Conservation (phyloP, 2,888 invertebrate genomes). For the Carabus problematicus region DNA sequence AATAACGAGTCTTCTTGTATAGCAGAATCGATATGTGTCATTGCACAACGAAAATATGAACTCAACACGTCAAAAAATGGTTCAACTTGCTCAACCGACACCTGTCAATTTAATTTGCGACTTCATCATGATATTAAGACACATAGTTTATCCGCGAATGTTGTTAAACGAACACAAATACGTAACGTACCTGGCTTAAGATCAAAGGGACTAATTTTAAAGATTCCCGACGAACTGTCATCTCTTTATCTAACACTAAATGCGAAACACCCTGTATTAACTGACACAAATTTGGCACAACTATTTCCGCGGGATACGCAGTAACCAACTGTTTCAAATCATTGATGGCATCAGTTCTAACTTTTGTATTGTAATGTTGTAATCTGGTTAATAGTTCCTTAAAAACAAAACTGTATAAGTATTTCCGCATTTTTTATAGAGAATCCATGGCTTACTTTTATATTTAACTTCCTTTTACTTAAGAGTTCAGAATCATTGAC, state of each 20-base stretch:
- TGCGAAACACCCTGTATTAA: constrained; percentile 74
- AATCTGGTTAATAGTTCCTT: constrained; percentile 74
- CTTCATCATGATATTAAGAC: no score
- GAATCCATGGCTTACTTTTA: constrained; percentile 62
- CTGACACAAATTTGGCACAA: constrained; percentile 69
- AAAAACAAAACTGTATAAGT: constrained; percentile 40
- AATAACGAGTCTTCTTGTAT: constrained; percentile 85
- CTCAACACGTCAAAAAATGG: constrained; percentile 82
- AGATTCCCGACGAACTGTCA: constrained; percentile 65
- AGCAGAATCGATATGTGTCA: constrained; percentile 84
- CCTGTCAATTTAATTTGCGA: constrained; percentile 50
- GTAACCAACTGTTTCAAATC: constrained; percentile 68
- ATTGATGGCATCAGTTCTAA: constrained; percentile 70
- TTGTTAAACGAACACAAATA: no score
- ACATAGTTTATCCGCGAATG: no score
- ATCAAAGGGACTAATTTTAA: constrained; percentile 64
- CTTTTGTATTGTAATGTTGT: constrained; percentile 76
- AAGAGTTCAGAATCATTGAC: constrained; percentile 66
- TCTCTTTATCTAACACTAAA: constrained; percentile 76
- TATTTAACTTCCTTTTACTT: constrained; percentile 72
- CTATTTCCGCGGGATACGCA: constrained; percentile 57
- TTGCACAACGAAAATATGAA: constrained; percentile 84
- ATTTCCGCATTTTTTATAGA: constrained; percentile 1
- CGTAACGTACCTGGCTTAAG: constrained; percentile 54
- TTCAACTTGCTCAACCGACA: constrained; percentile 62